Conservation (phyloP, 2,888 invertebrate species). For the Epistrophella euchroma region DNA sequence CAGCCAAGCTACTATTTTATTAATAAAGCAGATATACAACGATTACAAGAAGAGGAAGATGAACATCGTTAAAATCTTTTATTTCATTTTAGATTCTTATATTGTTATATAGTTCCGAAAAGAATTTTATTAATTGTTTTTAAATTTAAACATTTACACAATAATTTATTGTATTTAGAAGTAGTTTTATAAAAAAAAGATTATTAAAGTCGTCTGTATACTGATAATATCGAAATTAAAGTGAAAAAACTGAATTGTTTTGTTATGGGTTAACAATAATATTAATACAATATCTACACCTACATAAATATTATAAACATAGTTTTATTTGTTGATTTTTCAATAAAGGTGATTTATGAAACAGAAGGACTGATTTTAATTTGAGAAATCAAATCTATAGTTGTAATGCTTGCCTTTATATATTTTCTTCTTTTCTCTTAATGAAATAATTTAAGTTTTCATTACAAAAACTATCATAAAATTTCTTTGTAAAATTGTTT, state of each 20-base stretch:
- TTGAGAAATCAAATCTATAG: not conserved
- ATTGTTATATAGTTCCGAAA: conserved; percentile 45
- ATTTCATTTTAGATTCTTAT: not conserved
- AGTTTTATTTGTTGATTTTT: too few species aligned
- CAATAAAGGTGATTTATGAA: too few species aligned
- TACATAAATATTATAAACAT: too few species aligned
- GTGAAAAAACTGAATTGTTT: not conserved
- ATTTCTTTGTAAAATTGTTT: too few species aligned
- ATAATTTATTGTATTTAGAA: conserved; percentile 2
- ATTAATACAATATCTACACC: too few species aligned
- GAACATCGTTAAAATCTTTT: conserved; percentile 80
- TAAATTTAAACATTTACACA: not conserved
- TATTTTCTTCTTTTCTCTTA: too few species aligned
- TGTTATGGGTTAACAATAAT: not conserved
- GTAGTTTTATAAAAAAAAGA: not conserved
- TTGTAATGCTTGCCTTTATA: too few species aligned
- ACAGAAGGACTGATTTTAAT: too few species aligned
- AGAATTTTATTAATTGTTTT: conserved; percentile 4
- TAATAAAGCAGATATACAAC: conserved; percentile 94
- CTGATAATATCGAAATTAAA: not conserved
- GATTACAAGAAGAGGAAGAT: conserved; percentile 93
- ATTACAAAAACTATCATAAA: too few species aligned
- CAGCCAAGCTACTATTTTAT: conserved; percentile 96
- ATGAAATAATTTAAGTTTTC: too few species aligned
- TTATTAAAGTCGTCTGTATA: not conserved